Evolutionary conservation across 2,113 vertebrate species (phyloP).

Genomic region (Felis catus): DNA sequence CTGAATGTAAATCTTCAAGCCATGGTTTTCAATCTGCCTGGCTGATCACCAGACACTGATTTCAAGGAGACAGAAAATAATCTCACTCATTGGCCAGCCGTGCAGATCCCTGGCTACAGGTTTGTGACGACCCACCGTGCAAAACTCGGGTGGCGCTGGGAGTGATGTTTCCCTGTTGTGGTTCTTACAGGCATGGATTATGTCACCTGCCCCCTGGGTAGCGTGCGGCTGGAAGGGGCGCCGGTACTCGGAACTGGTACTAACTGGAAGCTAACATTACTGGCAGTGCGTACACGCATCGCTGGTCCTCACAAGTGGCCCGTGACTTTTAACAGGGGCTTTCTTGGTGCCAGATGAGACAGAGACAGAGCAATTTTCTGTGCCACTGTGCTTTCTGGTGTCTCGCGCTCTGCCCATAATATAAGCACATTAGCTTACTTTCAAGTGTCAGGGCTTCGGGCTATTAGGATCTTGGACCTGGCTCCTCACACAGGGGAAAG

Average conservation of each 20-base stretch:
- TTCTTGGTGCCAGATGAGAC: neutral
- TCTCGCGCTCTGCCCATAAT: constrained; percentile 18
- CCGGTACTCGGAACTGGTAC: neutral
- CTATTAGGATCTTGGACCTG: neutral
- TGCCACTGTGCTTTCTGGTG: neutral
- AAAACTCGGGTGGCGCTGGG: neutral
- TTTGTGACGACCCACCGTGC: constrained; percentile 32
- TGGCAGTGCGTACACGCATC: neutral
- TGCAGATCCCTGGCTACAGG: constrained; percentile 64
- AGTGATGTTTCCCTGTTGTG: constrained; percentile 21
- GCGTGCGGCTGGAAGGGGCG: rapidly evolving
- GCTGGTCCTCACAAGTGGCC: neutral
- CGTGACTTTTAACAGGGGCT: neutral
- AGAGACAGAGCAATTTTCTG: neutral
- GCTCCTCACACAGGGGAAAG: neutral
- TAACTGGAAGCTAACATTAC: neutral
- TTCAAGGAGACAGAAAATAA: constrained; percentile 80
- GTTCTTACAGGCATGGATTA: constrained; percentile 10
- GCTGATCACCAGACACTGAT: constrained; percentile 78
- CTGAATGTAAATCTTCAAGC: constrained; percentile 80
- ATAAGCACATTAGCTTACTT: constrained; percentile 12
- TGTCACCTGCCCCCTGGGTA: neutral
- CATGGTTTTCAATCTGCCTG: constrained; percentile 75
- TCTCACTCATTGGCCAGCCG: constrained; percentile 73
- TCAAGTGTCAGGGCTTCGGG: neutral